A percentile compares a stretch with the other conserved stretches of the same genome.
Evolutionary conservation across 1,140 invertebrate species (phyloP).

Genomic region (Hypsibius dujardini): DNA sequence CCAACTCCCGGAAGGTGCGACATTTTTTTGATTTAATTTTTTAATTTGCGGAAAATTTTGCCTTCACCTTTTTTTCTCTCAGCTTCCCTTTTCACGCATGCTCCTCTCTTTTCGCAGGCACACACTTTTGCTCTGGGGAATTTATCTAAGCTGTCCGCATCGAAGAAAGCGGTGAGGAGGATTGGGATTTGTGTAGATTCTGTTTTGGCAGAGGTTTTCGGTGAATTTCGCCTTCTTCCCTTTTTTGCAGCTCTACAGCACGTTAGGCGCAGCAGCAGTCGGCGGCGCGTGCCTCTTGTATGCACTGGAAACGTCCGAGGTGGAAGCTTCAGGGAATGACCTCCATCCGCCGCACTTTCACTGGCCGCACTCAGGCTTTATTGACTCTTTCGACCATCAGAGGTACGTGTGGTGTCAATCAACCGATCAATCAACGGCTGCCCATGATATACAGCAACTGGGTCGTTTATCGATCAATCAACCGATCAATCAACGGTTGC

Average conservation of each 20-base stretch:
- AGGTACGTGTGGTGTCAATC: too few species aligned
- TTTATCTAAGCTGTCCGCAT: background rate
- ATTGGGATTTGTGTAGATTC: too few species aligned
- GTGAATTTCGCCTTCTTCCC: constrained; percentile 26
- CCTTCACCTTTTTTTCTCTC: too few species aligned
- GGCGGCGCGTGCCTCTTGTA: constrained; percentile 59
- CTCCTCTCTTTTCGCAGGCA: background rate
- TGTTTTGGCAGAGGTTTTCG: constrained; percentile 10
- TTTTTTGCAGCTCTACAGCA: constrained; percentile 46
- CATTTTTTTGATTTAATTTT: too few species aligned
- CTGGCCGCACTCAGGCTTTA: constrained; percentile 59
- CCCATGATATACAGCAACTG: too few species aligned
- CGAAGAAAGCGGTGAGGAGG: background rate
- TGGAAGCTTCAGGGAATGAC: constrained; percentile 51
- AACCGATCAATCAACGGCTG: too few species aligned
- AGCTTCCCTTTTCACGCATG: too few species aligned
- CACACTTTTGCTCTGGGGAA: background rate
- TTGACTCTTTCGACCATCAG: constrained; percentile 61
- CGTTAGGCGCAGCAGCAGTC: constrained; percentile 55
- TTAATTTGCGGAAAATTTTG: too few species aligned
- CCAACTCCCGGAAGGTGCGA: background rate
- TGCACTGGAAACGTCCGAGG: constrained; percentile 60
- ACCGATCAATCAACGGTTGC: too few species aligned
- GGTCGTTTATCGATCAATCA: too few species aligned
- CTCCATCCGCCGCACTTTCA: constrained; percentile 60